These are phyloP conservation scores for Leptinotarsa undecemlineata DNA, from an alignment of 1,140 invertebrate genomes.

Conservation along the genomic window DNA sequence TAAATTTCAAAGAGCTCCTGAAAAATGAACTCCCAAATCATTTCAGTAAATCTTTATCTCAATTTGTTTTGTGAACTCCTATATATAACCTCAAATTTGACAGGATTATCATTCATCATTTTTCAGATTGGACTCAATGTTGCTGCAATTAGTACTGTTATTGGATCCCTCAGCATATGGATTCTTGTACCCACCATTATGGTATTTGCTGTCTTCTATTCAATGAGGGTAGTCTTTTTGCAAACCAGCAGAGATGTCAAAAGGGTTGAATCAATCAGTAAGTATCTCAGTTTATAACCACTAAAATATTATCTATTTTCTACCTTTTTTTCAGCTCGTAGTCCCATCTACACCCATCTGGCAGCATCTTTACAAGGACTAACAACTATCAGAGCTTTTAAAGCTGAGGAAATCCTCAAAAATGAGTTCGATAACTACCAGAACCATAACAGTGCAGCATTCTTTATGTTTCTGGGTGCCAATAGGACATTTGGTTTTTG, in stretches of 20 bases:
- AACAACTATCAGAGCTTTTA: constrained; percentile 77
- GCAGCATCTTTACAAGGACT: constrained; percentile 78
- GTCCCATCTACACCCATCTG: constrained; percentile 84
- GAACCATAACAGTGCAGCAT: constrained; percentile 65
- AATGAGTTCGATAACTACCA: constrained; percentile 69
- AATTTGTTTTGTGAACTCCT: too few relatives aligned
- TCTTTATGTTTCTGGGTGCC: constrained; percentile 70
- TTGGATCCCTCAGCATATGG: constrained; percentile 69
- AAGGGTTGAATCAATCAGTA: constrained; percentile 80
- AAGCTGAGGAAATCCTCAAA: constrained; percentile 67
- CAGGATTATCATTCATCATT: not conserved
- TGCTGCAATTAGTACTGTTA: constrained; percentile 21
- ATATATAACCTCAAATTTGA: not conserved
- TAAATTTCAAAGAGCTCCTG: too few relatives aligned
- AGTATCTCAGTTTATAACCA: constrained; percentile 44
- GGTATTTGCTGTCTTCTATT: constrained; percentile 64
- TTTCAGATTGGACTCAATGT: constrained; percentile 14
- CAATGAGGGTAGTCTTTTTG: constrained; percentile 75
- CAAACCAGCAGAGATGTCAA: constrained; percentile 80
- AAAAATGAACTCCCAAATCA: too few relatives aligned
- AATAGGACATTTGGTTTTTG: constrained; percentile 64
- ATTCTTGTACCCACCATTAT: constrained; percentile 71
- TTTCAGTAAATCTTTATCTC: too few relatives aligned
- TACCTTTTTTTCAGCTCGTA: constrained; percentile 61
- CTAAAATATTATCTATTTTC: not conserved